A percentile compares a stretch with the other conserved stretches of the same genome.
These are phyloP conservation scores for Gnathonemus longibarbis DNA, from an alignment of 2,113 vertebrate species.

Conservation along the genomic window DNA sequence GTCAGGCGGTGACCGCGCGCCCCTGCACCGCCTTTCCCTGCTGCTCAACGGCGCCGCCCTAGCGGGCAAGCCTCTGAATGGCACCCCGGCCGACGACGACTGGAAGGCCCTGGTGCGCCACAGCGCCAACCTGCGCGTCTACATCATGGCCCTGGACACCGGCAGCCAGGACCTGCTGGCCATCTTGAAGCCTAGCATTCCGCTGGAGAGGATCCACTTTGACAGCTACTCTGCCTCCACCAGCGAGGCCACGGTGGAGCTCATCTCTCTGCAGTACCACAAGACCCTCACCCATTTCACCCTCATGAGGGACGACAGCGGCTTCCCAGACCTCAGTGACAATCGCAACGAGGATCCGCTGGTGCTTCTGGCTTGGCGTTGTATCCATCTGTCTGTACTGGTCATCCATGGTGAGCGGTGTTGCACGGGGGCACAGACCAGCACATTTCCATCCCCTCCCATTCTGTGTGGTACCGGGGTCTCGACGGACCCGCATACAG, in stretches of 20 bases:
- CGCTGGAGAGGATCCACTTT: slow-evolving; percentile 92
- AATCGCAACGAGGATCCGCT: slow-evolving; percentile 93
- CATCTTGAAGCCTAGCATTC: slow-evolving; percentile 93
- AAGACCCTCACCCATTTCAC: slow-evolving; percentile 95
- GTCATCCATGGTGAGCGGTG: slow-evolving; percentile 73
- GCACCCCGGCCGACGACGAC: slow-evolving; percentile 83
- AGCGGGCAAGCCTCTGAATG: slow-evolving; percentile 83
- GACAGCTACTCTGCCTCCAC: slow-evolving; percentile 88
- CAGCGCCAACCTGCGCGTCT: slow-evolving; percentile 87
- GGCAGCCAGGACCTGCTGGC: slow-evolving; percentile 85
- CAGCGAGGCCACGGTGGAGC: slow-evolving; percentile 85
- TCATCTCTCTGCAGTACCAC: slow-evolving; percentile 94
- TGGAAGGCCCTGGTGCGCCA: slow-evolving; percentile 88
- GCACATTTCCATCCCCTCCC: not conserved
- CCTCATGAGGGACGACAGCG: slow-evolving; percentile 85
- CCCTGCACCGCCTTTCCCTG: slow-evolving; percentile 90
- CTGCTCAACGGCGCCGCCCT: slow-evolving; percentile 84
- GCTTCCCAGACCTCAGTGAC: slow-evolving; percentile 90
- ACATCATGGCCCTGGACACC: slow-evolving; percentile 92
- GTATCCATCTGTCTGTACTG: slow-evolving; percentile 83
- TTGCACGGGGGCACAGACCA: not conserved
- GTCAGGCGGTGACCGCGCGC: slow-evolving; percentile 74
- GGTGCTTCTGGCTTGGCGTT: slow-evolving; percentile 93
- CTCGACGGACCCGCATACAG: not conserved
- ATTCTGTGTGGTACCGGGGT: not conserved